Evolutionary conservation across 2,888 invertebrate genomes (phyloP), one percentile per base, ranked within the genome.

Genomic region (Acleris sparsana): DNA sequence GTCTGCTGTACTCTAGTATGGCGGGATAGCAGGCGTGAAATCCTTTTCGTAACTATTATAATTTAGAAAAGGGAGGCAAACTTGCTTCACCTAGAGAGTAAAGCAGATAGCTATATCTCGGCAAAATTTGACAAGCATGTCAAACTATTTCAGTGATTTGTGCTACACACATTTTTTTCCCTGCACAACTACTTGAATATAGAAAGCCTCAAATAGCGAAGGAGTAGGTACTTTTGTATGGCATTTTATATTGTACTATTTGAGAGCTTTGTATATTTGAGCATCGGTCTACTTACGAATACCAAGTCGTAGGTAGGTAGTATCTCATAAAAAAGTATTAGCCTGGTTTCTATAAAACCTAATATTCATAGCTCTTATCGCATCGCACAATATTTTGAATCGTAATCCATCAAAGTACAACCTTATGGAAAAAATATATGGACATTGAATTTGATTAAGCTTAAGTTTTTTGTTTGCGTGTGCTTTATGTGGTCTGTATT

Each of bases 201-300:
- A 61, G 56, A 65, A 62, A 57, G 53, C 62, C 17, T 60, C 59
- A 46, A 43, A 44, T 55, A 64, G 49, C 48, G 43, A 59, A 25
- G 53, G 49, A 53, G 59, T 64, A 60, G 53, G 43, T 60, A 64
- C 64, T 64, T 64, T 64, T 64, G 64, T 64, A 64, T 64, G 59
- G 59, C 59, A 64, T 64, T 64, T 64, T 64, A 64, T 64, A 64
- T 64, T 64, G 57, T 33, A 55, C 59, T 64, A 51, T 60, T 53
- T 48, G 43, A 39, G 18, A 25, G 53, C 53, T 55, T 51, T 64
- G 46, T 64, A 51, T 60, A 55, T 60, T 60, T 53, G 53, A 13
- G 59, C 58, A 49, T 11, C 22, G 17, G 17, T 39, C 53, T 48
- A 20, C 18, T 33, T 20, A 52, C 11, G 11, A 39, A 51, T 16